Conservation (phyloP, 1,140 invertebrate genomes). For the Parapsyche elsis region DNA sequence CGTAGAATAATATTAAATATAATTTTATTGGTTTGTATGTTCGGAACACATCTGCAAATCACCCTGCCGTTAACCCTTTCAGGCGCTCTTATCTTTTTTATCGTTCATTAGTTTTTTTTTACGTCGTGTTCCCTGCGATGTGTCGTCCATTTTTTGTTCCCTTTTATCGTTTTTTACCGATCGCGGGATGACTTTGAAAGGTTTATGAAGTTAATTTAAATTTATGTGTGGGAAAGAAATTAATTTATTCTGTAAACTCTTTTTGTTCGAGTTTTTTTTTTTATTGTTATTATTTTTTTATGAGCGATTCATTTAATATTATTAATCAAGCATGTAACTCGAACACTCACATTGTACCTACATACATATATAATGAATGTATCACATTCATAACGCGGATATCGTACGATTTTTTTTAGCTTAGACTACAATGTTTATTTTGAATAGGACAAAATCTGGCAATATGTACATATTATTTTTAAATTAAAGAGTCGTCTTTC, state of each 20-base stretch:
- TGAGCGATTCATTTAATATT: background rate
- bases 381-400: too few species aligned
- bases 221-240: constrained; percentile 57
- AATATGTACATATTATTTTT: too few species aligned
- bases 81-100: constrained; percentile 44
- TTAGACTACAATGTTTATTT: too few species aligned
- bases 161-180: constrained; percentile 53
- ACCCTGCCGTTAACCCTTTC: constrained; percentile 53
- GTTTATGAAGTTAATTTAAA: constrained; percentile 57
- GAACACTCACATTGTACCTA: too few species aligned
- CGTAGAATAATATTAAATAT: background rate
- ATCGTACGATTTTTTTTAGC: too few species aligned
- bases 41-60: constrained; percentile 35
- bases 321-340: too few species aligned
- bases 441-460: too few species aligned
- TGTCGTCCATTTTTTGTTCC: constrained; percentile 42
- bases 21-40: background rate
- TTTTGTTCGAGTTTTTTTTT: background rate
- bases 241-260: constrained; percentile 48
- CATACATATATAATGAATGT: too few species aligned
- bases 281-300: background rate
- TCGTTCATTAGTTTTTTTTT: constrained; percentile 52
- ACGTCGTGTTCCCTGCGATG: constrained; percentile 12
- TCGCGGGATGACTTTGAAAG: constrained; percentile 54
- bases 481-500: too few species aligned